Evolutionary conservation across 2,888 invertebrate species (phyloP), one percentile per base, ranked within the genome.

Genomic region (Ectropis crepuscularia): DNA sequence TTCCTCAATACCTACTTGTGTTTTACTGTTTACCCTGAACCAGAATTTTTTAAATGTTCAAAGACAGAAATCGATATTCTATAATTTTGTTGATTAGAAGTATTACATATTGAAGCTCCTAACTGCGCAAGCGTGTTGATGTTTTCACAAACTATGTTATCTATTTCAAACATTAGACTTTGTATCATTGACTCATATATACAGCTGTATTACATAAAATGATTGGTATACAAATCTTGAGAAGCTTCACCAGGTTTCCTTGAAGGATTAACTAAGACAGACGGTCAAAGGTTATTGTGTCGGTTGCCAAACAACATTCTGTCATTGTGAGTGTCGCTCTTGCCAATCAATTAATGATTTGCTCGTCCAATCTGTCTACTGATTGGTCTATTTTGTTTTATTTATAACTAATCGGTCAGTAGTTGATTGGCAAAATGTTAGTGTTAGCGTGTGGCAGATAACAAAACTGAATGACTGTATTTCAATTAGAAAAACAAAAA

Each of bases 271-370:
- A 53, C 60, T 61, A 53, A 55, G 45, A 59, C 60, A 63, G 57
- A 66, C 58, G 69, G 71, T 73, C 73, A 74, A 71, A 75, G 73
- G 65, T 75, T 67, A 71, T 60, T 58, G 67, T 67, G 68, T 72
- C 69, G 74, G 74, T 75, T 80, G 80, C 78, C 81, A 80, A 82
- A 77, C 72, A 70, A 69, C 72, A 68, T 69, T 72, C 47, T 66
- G 73, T 73, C 72, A 68, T 67, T 73, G 74, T 76, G 72, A 74
- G 71, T 75, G 70, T 73, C 76, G 73, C 74, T 74, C 75, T 77
- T 81, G 82, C 83, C 83, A 84, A 82, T 79, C 76, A 78, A 76
- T 77, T 76, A 77, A 69, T 68, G 70, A 67, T 71, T 73, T 67
- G 65, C 67, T 74, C 69, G 69, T 70, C 70, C 65, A 71, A 75